A percentile compares a stretch with the other conserved stretches of the same genome.
These are phyloP conservation scores for Macroramphosus scolopax DNA, from an alignment of 2,797 vertebrate species.

Conservation along the genomic window DNA sequence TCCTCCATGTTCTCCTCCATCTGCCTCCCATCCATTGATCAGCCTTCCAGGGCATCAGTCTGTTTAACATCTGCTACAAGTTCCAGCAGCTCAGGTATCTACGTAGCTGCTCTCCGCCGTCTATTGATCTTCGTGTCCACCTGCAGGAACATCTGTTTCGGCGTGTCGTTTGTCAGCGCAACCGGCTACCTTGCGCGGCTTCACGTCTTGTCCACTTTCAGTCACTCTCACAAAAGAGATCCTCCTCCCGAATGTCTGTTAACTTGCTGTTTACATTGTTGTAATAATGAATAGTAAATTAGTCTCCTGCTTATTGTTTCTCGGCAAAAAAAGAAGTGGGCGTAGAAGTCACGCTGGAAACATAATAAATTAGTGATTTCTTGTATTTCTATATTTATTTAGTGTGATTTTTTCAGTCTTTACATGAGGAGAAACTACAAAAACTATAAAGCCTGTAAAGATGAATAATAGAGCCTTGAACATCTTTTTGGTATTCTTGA, in stretches of 20 bases:
- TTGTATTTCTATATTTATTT: slow-evolving; percentile 19
- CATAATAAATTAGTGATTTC: not conserved
- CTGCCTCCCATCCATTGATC: slow-evolving; percentile 84
- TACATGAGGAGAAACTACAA: slow-evolving; percentile 9
- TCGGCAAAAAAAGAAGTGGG: slow-evolving; percentile 11
- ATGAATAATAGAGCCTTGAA: no score
- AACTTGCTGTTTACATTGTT: slow-evolving; percentile 42
- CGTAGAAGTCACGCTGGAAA: not conserved
- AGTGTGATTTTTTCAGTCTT: slow-evolving; percentile 3
- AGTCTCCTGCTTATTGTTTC: slow-evolving; percentile 13
- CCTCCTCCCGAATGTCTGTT: slow-evolving; percentile 40
- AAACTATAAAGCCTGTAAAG: no score
- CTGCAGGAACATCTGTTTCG: slow-evolving; percentile 83
- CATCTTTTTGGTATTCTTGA: no score
- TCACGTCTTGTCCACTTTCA: slow-evolving; percentile 68
- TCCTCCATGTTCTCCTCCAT: slow-evolving; percentile 79
- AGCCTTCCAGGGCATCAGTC: slow-evolving; percentile 82
- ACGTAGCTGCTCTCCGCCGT: slow-evolving; percentile 69
- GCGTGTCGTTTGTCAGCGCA: slow-evolving; percentile 73
- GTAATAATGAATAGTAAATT: slow-evolving; percentile 37
- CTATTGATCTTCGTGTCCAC: slow-evolving; percentile 83
- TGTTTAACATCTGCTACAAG: slow-evolving; percentile 84
- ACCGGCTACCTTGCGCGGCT: slow-evolving; percentile 65
- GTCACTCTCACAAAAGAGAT: slow-evolving; percentile 58
- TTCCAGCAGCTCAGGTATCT: slow-evolving; percentile 83